These are phyloP conservation scores for pig (Sus scrofa) DNA, from an alignment of 2,113 vertebrate species.

Conservation along the genomic window DNA sequence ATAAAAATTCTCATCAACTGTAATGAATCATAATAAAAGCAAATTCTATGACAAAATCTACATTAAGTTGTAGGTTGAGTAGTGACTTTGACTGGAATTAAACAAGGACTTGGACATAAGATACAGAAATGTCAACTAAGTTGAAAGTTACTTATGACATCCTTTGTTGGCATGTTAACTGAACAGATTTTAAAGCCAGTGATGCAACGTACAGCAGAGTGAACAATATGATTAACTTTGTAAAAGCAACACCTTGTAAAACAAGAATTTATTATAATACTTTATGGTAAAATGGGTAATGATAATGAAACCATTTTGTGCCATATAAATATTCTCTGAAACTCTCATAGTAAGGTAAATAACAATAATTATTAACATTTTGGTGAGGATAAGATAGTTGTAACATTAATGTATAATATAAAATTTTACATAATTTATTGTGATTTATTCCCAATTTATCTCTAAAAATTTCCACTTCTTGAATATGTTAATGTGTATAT, in stretches of 20 bases:
- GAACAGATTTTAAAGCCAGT: not conserved
- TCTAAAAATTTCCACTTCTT: no score
- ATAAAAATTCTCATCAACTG: not conserved
- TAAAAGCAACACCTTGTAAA: not conserved
- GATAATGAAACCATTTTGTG: not conserved
- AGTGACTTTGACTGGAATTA: not conserved
- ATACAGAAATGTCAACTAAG: not conserved
- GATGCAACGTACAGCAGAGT: not conserved
- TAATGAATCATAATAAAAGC: not conserved
- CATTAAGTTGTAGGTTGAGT: not conserved
- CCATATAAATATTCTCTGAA: not conserved
- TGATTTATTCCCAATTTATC: no score
- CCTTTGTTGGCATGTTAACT: not conserved
- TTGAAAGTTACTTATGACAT: not conserved
- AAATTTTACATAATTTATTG: not conserved
- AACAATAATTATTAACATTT: not conserved
- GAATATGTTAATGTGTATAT: no score
- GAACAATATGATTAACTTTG: not conserved
- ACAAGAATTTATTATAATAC: not conserved
- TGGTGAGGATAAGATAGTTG: not conserved
- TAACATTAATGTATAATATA: not conserved
- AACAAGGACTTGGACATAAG: not conserved
- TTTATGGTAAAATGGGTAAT: not conserved
- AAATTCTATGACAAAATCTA: not conserved
- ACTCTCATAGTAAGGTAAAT: not conserved